A percentile compares a stretch with the other conserved stretches of the same genome.
Evolutionary conservation across 2,113 vertebrate species (phyloP).

Genomic region (Callionymus lyra): DNA sequence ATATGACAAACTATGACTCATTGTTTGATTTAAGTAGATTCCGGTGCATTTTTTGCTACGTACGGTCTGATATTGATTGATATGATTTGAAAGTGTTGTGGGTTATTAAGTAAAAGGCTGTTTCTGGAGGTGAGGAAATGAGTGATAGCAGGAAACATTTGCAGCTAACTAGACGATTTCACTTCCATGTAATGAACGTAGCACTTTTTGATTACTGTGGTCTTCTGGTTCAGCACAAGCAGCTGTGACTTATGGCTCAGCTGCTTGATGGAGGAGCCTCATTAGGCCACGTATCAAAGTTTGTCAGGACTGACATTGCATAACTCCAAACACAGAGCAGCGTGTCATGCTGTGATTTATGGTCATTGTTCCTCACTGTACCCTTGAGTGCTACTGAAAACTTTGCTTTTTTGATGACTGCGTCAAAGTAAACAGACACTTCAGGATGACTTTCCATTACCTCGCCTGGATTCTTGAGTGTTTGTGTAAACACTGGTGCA

Average conservation of each 20-base stretch:
- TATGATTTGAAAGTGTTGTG: too few relatives aligned
- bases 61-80: too few relatives aligned
- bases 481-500: conserved; percentile 16
- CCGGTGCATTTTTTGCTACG: too few relatives aligned
- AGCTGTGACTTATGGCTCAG: conserved; percentile 13
- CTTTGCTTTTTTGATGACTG: conserved; percentile 41
- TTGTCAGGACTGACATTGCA: conserved; percentile 39
- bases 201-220: conserved; percentile 17
- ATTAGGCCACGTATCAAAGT: conserved; percentile 46
- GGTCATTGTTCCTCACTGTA: conserved; percentile 37
- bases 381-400: conserved; percentile 38
- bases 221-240: conserved; percentile 19
- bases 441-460: conserved; percentile 25
- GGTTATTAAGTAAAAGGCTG: too few relatives aligned
- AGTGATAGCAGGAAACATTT: too few relatives aligned
- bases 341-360: conserved; percentile 50
- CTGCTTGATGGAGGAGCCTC: conserved; percentile 22
- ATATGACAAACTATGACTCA: too few relatives aligned
- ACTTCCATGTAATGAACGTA: too few relatives aligned
- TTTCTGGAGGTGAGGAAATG: too few relatives aligned
- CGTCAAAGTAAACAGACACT: conserved; percentile 41
- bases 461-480: conserved; percentile 20
- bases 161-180: too few relatives aligned
- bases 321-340: conserved; percentile 26
- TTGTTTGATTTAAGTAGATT: too few relatives aligned